A percentile compares a stretch with the other conserved stretches of the same genome.
Evolutionary conservation across 2,113 vertebrate species (phyloP).

Genomic region (Amblyopsis rosae): DNA sequence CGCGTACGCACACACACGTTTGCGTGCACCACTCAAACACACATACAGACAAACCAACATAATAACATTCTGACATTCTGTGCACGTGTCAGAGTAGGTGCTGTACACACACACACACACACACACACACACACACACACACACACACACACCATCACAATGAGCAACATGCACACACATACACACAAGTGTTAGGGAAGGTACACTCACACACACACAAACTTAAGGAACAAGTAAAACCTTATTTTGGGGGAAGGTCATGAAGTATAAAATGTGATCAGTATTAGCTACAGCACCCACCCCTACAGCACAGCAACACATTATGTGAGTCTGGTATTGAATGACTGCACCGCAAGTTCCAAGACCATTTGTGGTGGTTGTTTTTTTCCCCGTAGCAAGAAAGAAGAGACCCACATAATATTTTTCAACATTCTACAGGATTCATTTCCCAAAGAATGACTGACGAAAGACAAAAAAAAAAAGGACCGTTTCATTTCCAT

Average conservation of each 20-base stretch:
- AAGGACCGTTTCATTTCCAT: conserved; percentile 25
- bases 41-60: background rate
- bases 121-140: background rate
- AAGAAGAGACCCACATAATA: background rate
- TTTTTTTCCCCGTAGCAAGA: background rate
- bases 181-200: background rate
- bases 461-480: conserved; percentile 18
- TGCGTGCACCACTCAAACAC: background rate
- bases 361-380: background rate
- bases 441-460: conserved; percentile 39
- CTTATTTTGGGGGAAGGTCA: background rate
- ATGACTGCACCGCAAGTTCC: background rate
- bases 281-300: background rate
- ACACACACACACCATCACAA: background rate
- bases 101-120: background rate
- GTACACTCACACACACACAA: background rate
- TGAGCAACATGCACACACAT: background rate
- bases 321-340: background rate
- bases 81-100: conserved; percentile 14
- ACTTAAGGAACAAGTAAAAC: background rate
- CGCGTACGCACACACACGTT: background rate
- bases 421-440: conserved; percentile 14
- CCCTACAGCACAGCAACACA: background rate
- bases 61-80: background rate
- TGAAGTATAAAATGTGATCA: background rate